Evolutionary conservation across 2,797 vertebrate genomes (phyloP), one percentile per base, ranked within the genome.

Genomic region (Notolepis coatsorum): DNA sequence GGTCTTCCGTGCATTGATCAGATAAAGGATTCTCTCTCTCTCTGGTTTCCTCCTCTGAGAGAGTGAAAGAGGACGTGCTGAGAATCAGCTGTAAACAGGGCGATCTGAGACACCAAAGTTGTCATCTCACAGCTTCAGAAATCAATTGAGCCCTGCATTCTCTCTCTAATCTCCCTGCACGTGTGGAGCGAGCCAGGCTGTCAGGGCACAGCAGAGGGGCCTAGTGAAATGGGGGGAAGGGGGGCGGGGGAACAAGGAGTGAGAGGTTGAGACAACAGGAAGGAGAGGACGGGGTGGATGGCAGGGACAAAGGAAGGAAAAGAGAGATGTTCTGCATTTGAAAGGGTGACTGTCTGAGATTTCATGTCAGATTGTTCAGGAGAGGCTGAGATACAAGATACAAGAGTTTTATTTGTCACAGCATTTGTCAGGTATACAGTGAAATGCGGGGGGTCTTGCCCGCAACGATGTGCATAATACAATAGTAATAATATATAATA

Each of bases 71-170:
- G 23, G 33, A 47, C 67, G 80, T 39, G 48, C 69, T 65, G 71
- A n/a, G 76, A 84, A 77, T 61, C 65, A 64, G 64, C 84, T 82
- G 77, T 84, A 87, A 90, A 88, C 82, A 86, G 64, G 68, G 49
- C 6, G 61, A 82, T 83, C 79, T 79, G 73, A 85, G 75, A 73
- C n/a, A n/a, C 61, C 75, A 72, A 79, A 88, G 76, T 75, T 87
- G 78, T 91, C 84, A 86, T 87, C 80, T 81, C 79, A 66, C 81
- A 81, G 81, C 68, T 76, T 66, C 65, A 74, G 63, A 86, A 89
- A 92, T 92, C 88, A 85, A 92, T 92, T 75, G 27, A 78, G 61
- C 77, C 28, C 74, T 60, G 62, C 55, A 57, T 73, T 72, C 60
- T 66, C 28, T 47, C 61, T 81, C 60, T 87, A 70, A 88, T 90